phyloP scores from a whole-genome alignment of 2,888 invertebrate genomes.

The Belgica antarctica region DNA sequence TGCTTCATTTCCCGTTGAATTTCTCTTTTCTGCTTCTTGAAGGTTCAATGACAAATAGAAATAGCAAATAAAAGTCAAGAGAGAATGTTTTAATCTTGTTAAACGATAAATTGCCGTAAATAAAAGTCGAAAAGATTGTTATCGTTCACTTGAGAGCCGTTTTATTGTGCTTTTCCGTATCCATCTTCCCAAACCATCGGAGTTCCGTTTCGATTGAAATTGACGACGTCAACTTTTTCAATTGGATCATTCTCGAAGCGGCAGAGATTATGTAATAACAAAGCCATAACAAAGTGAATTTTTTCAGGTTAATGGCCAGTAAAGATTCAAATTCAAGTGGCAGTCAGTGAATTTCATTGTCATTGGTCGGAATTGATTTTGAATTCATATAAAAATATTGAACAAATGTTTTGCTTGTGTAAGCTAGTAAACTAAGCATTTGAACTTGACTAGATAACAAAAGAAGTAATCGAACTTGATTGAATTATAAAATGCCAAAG shows the following conservation, averaged over 20 bases:
- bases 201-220: background rate
- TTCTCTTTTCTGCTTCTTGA: background rate
- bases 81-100: constrained; percentile 28
- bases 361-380: no score
- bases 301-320: no score
- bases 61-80: constrained; percentile 26
- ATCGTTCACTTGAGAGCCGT: constrained; percentile 26
- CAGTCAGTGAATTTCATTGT: no score
- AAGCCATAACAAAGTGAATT: no score
- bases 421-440: no score
- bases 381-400: no score
- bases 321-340: no score
- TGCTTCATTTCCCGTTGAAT: background rate
- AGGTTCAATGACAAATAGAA: constrained; percentile 26
- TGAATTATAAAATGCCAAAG: no score
- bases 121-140: constrained; percentile 18
- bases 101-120: constrained; percentile 27
- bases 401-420: no score
- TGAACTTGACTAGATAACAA: no score
- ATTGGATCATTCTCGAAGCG: background rate
- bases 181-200: background rate
- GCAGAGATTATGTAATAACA: no score
- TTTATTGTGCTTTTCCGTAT: constrained; percentile 23
- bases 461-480: no score
- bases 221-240: background rate